These are phyloP conservation scores for Aplysina aerophoba DNA, from an alignment of 37 sponge, comb jelly and placozoan genomes.

Conservation along the genomic window DNA sequence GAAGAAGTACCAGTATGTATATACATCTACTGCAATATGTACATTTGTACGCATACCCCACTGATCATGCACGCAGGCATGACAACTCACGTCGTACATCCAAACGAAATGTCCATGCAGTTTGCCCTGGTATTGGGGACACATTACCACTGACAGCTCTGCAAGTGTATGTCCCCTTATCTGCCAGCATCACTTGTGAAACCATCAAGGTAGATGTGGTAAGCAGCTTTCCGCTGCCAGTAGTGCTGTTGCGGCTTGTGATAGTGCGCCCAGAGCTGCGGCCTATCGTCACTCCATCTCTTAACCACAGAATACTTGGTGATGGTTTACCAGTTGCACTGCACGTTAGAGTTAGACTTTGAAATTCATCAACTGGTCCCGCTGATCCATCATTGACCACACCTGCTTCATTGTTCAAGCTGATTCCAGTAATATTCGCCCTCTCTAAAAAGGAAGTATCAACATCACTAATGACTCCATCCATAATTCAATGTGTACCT, in stretches of 20 bases:
- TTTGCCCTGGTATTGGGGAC: slow-evolving; percentile 19
- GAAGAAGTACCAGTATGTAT: too few relatives aligned
- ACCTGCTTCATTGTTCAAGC: too few relatives aligned
- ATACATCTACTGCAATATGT: too few relatives aligned
- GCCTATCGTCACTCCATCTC: neutral
- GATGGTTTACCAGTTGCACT: slow-evolving; percentile 1
- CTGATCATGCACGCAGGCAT: too few relatives aligned
- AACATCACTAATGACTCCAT: neutral
- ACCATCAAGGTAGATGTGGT: neutral
- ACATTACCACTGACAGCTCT: slow-evolving; percentile 29
- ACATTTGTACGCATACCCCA: too few relatives aligned
- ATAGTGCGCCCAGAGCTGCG: too few relatives aligned
- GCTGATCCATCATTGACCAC: neutral
- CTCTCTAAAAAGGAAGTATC: neutral
- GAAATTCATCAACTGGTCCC: neutral
- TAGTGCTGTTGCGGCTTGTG: too few relatives aligned
- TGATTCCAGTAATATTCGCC: slow-evolving; percentile 6
- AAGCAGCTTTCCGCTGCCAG: neutral
- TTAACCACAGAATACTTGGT: slow-evolving; percentile 7
- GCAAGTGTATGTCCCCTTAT: slow-evolving; percentile 7
- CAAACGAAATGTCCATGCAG: neutral
- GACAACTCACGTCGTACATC: neutral
- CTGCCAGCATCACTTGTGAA: neutral
- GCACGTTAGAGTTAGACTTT: neutral
- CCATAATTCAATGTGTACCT: too few relatives aligned